Evolutionary conservation across 2,888 invertebrate genomes (phyloP).

Genomic region (Morinoia aosen): DNA sequence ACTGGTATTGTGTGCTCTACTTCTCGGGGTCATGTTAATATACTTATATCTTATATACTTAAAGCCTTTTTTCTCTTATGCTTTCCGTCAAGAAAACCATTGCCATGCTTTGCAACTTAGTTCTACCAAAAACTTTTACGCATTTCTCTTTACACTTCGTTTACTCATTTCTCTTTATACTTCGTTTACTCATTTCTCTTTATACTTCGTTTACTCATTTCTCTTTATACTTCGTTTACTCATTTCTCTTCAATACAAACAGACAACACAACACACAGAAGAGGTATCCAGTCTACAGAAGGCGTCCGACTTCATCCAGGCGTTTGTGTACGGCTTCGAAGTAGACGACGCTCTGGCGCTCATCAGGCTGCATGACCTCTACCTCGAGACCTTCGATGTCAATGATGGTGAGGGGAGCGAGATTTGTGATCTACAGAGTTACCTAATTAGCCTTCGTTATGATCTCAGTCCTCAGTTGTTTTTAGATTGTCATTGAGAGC

Average conservation of each 20-base stretch:
- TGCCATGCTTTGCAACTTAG: too few species aligned
- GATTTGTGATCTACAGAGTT: slow-evolving; percentile 9
- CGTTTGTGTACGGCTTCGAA: slow-evolving; percentile 94
- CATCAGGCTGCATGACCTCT: slow-evolving; percentile 94
- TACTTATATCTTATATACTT: too few species aligned
- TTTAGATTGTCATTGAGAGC: not conserved
- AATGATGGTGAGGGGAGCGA: slow-evolving; percentile 78
- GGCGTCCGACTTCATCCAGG: slow-evolving; percentile 97
- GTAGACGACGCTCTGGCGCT: slow-evolving; percentile 96
- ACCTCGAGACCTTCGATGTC: slow-evolving; percentile 96
- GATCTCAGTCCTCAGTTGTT: not conserved
- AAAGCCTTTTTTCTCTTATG: too few species aligned
- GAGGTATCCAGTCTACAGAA: slow-evolving; percentile 95
- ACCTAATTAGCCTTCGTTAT: not conserved
- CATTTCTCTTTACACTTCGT: too few species aligned
- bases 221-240: too few species aligned
- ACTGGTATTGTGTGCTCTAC: too few species aligned
- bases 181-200: too few species aligned
- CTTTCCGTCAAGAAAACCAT: too few species aligned
- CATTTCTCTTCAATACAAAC: slow-evolving; percentile 60
- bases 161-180: too few species aligned
- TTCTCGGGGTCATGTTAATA: too few species aligned
- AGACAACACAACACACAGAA: slow-evolving; percentile 78
- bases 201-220: too few species aligned
- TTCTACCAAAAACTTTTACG: too few species aligned